Evolutionary conservation across 35 echinoderm and acorn worm species (phyloP), one percentile per base, ranked within the genome.

Genomic region (Apostichopus japonicus): DNA sequence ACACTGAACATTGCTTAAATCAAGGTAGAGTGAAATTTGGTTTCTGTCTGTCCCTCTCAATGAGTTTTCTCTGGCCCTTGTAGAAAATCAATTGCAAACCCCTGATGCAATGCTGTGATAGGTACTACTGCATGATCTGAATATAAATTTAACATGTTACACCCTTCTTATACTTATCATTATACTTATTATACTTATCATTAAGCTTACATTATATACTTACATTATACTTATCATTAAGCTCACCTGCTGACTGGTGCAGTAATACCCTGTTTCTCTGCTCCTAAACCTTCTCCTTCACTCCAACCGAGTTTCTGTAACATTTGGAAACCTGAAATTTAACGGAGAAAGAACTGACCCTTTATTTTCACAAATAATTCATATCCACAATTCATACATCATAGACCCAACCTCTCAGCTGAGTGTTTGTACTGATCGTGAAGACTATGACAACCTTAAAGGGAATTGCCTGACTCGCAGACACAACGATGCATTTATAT

Each of bases 241-340:
- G 33, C 88, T 79, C 91, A 98, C 97, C 93, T 96, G 61, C 92
- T 96, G 24, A 98, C 95, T 80, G 97, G 97, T 22, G 93, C 87
- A 54, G 93, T 96, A 33, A 96, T 98, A 55, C 97, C 97, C 59
- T 98, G 97, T 23, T 86, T 93, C 59, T 96, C 93, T 57, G 76
- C 55, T 0, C 97, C 97, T 23, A 98, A 83, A n/a, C 97, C 97
- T 79, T 96, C 88, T 72, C 97, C 97, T 92, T 98, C 97, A 76
- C 80, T 93, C 97, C 97, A 98, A 51, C 97, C 97, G 67, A 96
- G 86, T 80, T 96, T 98, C 93, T 96, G 95, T 25, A 98, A 79
- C 97, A 98, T 98, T 77, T 98, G 97, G 89, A 91, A 98, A 95
- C 96, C 96, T 98, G 83, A 78, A 1, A 59, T 6, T 13, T 7